Base-by-base conservation (phyloP, 2,797 vertebrate species). In the Odontamblyopus rebecca region DNA sequence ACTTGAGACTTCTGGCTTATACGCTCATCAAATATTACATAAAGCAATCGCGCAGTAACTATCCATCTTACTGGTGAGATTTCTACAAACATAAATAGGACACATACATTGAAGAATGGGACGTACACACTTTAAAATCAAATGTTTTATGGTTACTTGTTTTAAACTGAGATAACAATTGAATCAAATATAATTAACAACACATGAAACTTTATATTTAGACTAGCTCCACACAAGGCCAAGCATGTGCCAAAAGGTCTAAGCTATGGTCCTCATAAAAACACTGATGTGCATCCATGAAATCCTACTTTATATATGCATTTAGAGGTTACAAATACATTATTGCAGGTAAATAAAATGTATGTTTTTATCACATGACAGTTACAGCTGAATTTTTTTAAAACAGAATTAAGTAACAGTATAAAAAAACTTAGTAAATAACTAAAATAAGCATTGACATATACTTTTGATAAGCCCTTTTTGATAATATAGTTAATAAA, bases 371-470 rank as follows among this genome's bases (percentile, higher is more conserved):
- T 23, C 61, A 27, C 61, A 30, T 62, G 74, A 85, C 69, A 81
- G 79, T 81, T 73, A 88, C 68, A 67, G 48, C 32, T 41, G 71
- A 74, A 78, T 68, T 68, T 83, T 83, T 72, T 82, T 79, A 88
- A 86, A 88, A 85, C 71, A 89, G 67, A 75, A 62, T 80, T 61
- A 71, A 69, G 30, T 84, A n/a, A 86, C 71, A 64, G 70, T 86
- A 85, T 82, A 48, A 88, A 86, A 89, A 86, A 85, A 69, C 59
- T n/a, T 84, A 67, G 69, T 88, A 72, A 82, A 78, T 74, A 66
- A 89, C 81, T 89, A 74, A 83, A 63, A 73, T 87, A 76, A 85
- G 83, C 30, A 66, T 66, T 29, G 38, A 27, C 38, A 41, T 41
- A 30, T 50, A 48, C 13, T 12, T 50, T 30, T 69, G 53, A 77